A percentile compares a stretch with the other conserved stretches of the same genome.
These are phyloP conservation scores for Acanthosepion lycidas DNA, from an alignment of 2,888 invertebrate species.

Conservation along the genomic window DNA sequence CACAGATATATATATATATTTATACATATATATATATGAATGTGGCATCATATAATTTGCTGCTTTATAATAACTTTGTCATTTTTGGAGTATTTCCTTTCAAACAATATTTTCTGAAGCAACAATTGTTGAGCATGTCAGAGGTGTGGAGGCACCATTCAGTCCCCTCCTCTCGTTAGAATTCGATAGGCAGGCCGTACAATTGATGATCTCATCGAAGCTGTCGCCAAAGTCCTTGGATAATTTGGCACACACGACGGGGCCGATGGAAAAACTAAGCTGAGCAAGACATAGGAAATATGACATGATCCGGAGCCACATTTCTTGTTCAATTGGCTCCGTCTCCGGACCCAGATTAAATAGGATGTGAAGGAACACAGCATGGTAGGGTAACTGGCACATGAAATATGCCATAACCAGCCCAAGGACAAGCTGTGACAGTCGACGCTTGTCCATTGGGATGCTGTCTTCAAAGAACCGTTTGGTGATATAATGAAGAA, in stretches of 20 bases:
- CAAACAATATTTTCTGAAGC: conserved; percentile 38
- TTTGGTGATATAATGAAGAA: conserved; percentile 63
- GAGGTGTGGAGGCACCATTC: background rate
- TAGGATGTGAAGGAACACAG: conserved; percentile 57
- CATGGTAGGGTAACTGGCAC: conserved; percentile 63
- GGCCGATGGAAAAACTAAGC: conserved; percentile 64
- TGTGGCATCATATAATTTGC: no score
- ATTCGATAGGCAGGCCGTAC: conserved; percentile 56
- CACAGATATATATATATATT: no score
- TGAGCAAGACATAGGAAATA: conserved; percentile 60
- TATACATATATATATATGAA: no score
- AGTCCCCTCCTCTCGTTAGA: background rate
- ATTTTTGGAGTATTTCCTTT: background rate
- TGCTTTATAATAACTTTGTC: no score
- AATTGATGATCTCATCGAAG: conserved; percentile 69
- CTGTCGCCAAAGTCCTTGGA: conserved; percentile 64
- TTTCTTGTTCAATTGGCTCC: conserved; percentile 45
- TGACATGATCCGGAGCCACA: conserved; percentile 53
- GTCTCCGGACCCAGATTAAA: conserved; percentile 52
- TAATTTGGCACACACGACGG: conserved; percentile 66
- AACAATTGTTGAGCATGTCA: conserved; percentile 40
- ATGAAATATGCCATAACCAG: conserved; percentile 62
- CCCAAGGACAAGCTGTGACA: conserved; percentile 63
- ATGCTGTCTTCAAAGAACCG: conserved; percentile 66
- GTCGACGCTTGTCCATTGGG: conserved; percentile 57